These are phyloP conservation scores for Arizona elegans DNA, from an alignment of 2,113 vertebrate species.

Conservation along the genomic window DNA sequence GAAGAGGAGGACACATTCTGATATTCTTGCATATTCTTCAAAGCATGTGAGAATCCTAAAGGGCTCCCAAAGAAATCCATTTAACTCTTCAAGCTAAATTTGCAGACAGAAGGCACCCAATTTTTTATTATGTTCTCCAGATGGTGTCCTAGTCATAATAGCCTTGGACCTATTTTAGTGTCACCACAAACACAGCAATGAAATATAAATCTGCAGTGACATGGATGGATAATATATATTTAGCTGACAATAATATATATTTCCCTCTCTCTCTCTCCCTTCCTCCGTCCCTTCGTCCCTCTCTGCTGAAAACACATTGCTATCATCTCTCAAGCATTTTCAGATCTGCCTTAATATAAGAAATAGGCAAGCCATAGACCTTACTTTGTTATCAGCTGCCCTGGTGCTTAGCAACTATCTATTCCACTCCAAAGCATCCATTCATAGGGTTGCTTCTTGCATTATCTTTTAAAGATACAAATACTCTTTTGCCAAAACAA, in stretches of 20 bases:
- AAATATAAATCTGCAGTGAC: background rate
- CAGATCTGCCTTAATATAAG: constrained; percentile 25
- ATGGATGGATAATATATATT: background rate
- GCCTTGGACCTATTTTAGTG: background rate
- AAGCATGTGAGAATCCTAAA: background rate
- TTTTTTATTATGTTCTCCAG: background rate
- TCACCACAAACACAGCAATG: background rate
- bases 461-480: background rate
- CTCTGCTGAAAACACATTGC: background rate
- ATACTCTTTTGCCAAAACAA: background rate
- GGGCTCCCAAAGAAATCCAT: background rate
- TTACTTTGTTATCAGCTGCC: constrained; percentile 36
- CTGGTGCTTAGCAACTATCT: constrained; percentile 31
- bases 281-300: background rate
- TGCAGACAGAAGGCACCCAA: background rate
- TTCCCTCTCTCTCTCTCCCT: background rate
- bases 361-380: constrained; percentile 1
- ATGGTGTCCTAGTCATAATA: background rate
- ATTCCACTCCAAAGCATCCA: background rate
- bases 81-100: background rate
- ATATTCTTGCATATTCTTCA: background rate
- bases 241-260: background rate
- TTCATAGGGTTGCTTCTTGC: background rate
- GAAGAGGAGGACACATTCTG: background rate
- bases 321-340: background rate